Evolutionary conservation across 2,113 vertebrate genomes (phyloP), one percentile per base, ranked within the genome.

Genomic region (Raja brachyura): DNA sequence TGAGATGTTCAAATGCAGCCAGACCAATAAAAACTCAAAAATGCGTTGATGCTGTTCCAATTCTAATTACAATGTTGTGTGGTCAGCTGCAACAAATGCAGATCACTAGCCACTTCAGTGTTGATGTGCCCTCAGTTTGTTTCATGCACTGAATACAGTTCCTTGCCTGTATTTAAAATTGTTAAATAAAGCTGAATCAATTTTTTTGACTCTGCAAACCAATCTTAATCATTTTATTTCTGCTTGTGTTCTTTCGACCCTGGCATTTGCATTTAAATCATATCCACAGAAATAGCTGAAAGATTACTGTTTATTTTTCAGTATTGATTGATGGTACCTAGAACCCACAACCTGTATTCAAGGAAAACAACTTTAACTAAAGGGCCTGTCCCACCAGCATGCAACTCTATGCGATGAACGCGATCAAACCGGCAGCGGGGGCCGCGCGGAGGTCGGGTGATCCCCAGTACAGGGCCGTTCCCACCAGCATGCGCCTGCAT

Each of bases 131-230:
- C 90, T 68, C 90, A 74, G 68, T 73, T 92, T 92, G 68, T 92
- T 92, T 92, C 90, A 92, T 92, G 90, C 90, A 92, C 90, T 92
- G 90, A 92, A 92, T 92, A 92, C 90, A 92, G 90, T 92, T 73
- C 70, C 68, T 73, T 92, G 90, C 90, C 90, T 92, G 90, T 92
- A 92, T 92, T 92, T 92, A 92, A 88, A 92, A 92, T 92, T 73
- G 90, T 92, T 92, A 92, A 92, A 92, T 92, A 92, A 92, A 92
- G 90, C 90, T 74, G 66, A 73, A 73, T 54, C 68, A 70, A 73
- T 54, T 92, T 0, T 73, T 92, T 4, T 25, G 18, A 85, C 20
- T 88, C 28, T 88, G 83, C n/a, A 66, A 88, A 63, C 0, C 13
- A n/a, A 59, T 88, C 28, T 88, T 66, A 63, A 31, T 77, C n/a